Evolutionary conservation across 2,113 vertebrate genomes (phyloP), one percentile per base, ranked within the genome.

Genomic region (Psophia crepitans): DNA sequence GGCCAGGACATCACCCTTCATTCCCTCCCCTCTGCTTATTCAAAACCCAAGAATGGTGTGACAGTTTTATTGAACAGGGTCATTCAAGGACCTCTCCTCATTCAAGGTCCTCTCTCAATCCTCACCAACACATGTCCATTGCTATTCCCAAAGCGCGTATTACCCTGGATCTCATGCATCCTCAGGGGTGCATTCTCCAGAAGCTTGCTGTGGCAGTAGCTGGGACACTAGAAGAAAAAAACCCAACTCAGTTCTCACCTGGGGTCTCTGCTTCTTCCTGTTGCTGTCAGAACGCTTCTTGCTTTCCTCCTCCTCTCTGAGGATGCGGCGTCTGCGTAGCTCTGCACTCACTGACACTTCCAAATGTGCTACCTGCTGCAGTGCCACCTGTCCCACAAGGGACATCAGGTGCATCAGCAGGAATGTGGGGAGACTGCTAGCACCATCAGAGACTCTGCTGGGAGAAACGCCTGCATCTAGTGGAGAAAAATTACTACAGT

Each of bases 291-390:
- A 54, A 46, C 3, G 19, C 60, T 97, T 95, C 64, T 97, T 96
- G 41, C 48, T 94, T 14, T 97, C 97, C 82, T 92, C 94, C 16
- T 98, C 97, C 19, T 99, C 99, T 2, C 82, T 98, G 63, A 99
- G 98, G 39, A 98, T 80, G 51, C 99, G 98, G 79, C 99, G 98
- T 69, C 99, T 98, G 90, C 98, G 97, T 44, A 99, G 98, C 97
- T 99, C 99, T 22, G 98, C 24, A 3, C 98, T 99, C 96, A 99
- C 98, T 0, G 98, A 98, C 91, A 98, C 98, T 94, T 99, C 99
- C 90, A 99, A 97, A 95, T 99, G 98, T 2, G 98, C 98, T 63
- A 99, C 98, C 97, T 99, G 99, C 98, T 99, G 99, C 95, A 99
- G 97, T 23, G 99, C 99, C 97, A 99, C 99, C 21, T 99, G 97